Evolutionary conservation across 1,140 invertebrate genomes (phyloP), one percentile per base, ranked within the genome.

Genomic region (Aphis gossypii): DNA sequence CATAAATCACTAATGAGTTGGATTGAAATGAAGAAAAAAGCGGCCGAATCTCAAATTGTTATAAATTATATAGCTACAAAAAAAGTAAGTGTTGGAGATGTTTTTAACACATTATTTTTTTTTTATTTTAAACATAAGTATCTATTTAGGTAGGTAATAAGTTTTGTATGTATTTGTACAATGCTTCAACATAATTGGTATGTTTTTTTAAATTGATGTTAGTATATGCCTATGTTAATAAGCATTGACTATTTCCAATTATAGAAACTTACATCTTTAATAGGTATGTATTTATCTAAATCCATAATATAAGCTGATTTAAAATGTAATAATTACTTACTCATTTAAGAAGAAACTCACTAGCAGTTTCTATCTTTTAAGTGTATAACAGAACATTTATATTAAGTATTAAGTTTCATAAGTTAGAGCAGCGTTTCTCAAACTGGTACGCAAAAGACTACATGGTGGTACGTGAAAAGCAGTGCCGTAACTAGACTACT

Each of bases 51-150:
- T 51, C 91, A 92, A 84, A 84, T 92, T 38, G 91, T 92, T 11
- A 54, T 92, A 9, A 51, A 92, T 41, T 92, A 92, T 23, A 92
- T 92, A 8, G 76, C 76, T 7, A 84, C 83, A 56, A 92, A 92
- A 92, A 92, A 84, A 51, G 91, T 92, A 83, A 76, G 89, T 18
- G 18, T 23, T 25, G 8, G 25, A 30, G 7, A 14, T 86, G 20
- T 8, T 88, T 38, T 51, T 38, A n/a, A 35, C 30, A 18, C 8
- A 48, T 88, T 7, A 5, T n/a, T 20, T 87, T 7, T 18, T n/a
- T 20, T 87, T 30, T 87, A 83, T 48, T n/a, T n/a, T 84, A 44
- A 38, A 84, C 7, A 82, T 82, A 68, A 20, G 48, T 68, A n/a
- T 68, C 8, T n/a, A 68, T 0, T 30, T 68, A 76, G 1, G 0